Evolutionary conservation across 2,113 vertebrate genomes (phyloP).

Genomic region (Labrus mixtus): DNA sequence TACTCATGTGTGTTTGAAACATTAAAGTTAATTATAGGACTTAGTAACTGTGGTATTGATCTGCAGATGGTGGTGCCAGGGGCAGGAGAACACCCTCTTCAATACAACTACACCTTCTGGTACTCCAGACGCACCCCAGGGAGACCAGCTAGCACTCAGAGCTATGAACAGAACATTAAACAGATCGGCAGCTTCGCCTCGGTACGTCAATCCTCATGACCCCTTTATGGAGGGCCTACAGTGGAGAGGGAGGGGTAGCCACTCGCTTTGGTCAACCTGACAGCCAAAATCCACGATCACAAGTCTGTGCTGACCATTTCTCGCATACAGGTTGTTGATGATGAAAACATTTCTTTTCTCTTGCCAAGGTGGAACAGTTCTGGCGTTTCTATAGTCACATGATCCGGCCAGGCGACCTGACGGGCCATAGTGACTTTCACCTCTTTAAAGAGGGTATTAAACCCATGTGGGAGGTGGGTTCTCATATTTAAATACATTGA

Average conservation of each 20-base stretch:
- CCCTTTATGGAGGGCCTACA: too few relatives aligned
- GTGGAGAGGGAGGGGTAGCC: background rate
- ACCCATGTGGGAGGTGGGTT: conserved; percentile 88
- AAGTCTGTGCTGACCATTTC: background rate
- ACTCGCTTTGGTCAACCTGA: background rate
- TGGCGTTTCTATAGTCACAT: conserved; percentile 90
- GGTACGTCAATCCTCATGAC: conserved; percentile 55
- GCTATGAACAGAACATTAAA: conserved; percentile 89
- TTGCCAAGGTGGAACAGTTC: conserved; percentile 87
- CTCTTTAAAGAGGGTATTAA: conserved; percentile 90
- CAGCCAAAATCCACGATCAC: background rate
- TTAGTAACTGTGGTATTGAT: background rate
- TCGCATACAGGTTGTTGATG: background rate
- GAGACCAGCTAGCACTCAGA: conserved; percentile 87
- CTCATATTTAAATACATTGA: background rate
- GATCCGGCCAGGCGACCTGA: conserved; percentile 87
- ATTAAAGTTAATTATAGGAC: background rate
- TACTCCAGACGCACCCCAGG: conserved; percentile 88
- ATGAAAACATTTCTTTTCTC: background rate
- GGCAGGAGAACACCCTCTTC: conserved; percentile 86
- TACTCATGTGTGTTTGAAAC: background rate
- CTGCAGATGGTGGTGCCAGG: conserved; percentile 82
- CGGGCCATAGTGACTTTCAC: conserved; percentile 88
- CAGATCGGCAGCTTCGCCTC: conserved; percentile 88
- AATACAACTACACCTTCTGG: conserved; percentile 89